phyloP scores from a whole-genome alignment of 2,113 vertebrate species.

The Heterotilapia buettikoferi region DNA sequence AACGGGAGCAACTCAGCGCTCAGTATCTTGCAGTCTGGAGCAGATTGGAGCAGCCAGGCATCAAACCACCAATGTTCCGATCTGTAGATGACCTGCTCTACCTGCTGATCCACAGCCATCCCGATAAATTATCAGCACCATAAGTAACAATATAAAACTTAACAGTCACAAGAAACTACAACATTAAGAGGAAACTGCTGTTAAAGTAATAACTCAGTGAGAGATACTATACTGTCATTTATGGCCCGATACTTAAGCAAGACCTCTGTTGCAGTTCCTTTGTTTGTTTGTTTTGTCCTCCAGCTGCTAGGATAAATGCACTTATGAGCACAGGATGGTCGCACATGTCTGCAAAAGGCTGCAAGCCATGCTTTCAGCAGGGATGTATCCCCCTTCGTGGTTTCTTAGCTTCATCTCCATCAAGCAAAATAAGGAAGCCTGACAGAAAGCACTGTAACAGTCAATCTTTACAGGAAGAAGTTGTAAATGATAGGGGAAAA shows the following conservation, averaged over 20 bases:
- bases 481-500: neutral
- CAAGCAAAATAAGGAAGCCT: neutral
- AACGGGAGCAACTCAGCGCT: neutral
- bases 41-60: neutral
- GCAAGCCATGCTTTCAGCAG: neutral
- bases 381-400: neutral
- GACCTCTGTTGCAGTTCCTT: neutral
- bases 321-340: neutral
- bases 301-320: neutral
- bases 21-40: neutral
- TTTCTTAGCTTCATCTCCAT: neutral
- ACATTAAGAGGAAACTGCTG: neutral
- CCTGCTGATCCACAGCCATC: neutral
- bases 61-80: neutral
- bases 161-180: neutral
- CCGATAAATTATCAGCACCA: neutral
- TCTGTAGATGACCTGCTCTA: neutral
- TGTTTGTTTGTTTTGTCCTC: neutral
- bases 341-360: neutral
- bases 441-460: neutral
- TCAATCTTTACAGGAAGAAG: neutral
- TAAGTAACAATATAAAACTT: neutral
- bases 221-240: neutral
- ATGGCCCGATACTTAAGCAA: neutral
- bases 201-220: neutral